Conservation (phyloP, 2,113 vertebrate species). For the Carassius gibelio region DNA sequence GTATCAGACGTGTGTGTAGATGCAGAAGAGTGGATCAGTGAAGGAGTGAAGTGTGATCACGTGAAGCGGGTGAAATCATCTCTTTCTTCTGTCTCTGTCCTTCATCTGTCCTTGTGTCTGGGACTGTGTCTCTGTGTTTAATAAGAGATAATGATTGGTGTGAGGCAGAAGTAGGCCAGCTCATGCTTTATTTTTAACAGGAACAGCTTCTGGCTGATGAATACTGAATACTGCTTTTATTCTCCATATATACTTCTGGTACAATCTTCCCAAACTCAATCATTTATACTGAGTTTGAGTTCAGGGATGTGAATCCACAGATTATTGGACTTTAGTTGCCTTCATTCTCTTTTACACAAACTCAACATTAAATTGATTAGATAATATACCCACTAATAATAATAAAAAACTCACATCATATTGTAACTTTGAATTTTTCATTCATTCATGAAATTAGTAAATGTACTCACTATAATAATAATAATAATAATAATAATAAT, state of each 20-base stretch:
- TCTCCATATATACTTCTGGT: background rate
- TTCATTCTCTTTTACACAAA: background rate
- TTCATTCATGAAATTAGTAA: background rate
- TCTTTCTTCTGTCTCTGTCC: background rate
- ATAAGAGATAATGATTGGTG: constrained; percentile 27
- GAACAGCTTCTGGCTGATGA: constrained; percentile 4
- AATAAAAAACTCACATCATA: background rate
- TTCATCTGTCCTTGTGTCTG: background rate
- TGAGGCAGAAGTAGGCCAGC: constrained; percentile 8
- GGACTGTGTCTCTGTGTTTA: background rate
- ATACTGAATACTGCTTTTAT: background rate
- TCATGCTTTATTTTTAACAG: constrained; percentile 8
- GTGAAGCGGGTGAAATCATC: background rate
- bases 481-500: background rate
- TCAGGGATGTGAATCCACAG: background rate
- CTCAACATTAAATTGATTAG: background rate
- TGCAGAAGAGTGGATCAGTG: too few species aligned
- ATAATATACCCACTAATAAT: background rate
- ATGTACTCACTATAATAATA: background rate
- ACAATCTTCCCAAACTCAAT: background rate
- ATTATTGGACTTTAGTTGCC: too few species aligned
- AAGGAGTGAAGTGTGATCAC: background rate
- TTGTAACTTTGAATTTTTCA: background rate
- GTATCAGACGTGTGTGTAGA: background rate
- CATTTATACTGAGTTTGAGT: background rate